These are phyloP conservation scores for Prinia subflava DNA, from an alignment of 2,113 vertebrate genomes.

Conservation along the genomic window DNA sequence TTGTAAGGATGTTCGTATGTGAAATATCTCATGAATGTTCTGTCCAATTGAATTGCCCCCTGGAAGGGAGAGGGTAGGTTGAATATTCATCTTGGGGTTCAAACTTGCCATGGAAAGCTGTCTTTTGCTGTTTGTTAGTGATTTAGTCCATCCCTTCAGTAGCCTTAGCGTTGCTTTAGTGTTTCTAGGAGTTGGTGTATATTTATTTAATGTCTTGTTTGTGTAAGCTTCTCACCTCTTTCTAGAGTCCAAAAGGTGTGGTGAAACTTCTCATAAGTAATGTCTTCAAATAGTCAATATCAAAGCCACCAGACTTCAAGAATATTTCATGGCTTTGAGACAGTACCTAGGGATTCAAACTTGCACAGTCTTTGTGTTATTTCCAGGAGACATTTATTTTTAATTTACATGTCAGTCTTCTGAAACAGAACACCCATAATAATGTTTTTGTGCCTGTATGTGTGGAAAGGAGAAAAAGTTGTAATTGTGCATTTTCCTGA, in stretches of 20 bases:
- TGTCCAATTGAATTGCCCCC: neutral
- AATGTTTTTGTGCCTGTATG: neutral
- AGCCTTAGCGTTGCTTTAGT: neutral
- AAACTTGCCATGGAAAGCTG: neutral
- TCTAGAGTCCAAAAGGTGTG: neutral
- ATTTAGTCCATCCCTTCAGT: neutral
- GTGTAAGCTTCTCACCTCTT: neutral
- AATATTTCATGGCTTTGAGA: neutral
- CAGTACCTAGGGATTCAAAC: neutral
- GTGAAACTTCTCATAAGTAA: neutral
- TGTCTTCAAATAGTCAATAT: neutral
- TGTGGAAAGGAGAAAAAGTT: neutral
- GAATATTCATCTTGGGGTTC: neutral
- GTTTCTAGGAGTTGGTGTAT: neutral
- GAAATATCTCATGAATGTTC: fast-evolving
- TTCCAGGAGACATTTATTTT: neutral
- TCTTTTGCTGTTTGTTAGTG: neutral
- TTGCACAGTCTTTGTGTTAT: neutral
- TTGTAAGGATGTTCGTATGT: neutral
- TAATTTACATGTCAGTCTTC: neutral
- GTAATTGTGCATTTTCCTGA: neutral
- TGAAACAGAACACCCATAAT: neutral
- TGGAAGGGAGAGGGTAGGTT: neutral
- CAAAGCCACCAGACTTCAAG: neutral
- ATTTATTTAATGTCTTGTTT: neutral